Base-by-base conservation (phyloP, 2,888 invertebrate species). In the Drosophila mayaguana region DNA sequence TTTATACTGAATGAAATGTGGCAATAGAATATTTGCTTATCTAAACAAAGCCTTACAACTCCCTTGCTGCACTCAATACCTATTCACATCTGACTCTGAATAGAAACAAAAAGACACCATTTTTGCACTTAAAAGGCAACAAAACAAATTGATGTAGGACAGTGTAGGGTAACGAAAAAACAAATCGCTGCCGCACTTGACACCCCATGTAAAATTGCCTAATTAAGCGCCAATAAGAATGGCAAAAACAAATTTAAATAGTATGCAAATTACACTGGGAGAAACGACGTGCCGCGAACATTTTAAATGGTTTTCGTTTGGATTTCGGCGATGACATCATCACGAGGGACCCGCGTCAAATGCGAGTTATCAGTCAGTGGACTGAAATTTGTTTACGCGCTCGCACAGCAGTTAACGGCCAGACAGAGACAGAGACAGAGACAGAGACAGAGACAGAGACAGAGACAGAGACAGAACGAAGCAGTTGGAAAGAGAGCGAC, bases 271-370 rank as follows among this genome's bases (percentile, higher is more conserved):
- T 73, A 73, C 50, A 54, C 46, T 61, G 45, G 45, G 57, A 45
- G 59, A 55, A 72, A 57, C 48, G 56, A 28, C 34, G 48, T 28
- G 42, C 42, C 32, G 25, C 20, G 16, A 51, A 55, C 61, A 73
- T 73, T 68, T 86, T 76, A 70, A 82, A 80, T 69, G 85, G 59
- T 82, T 82, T 81, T 79, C 80, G 82, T 76, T 87, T 76, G 84
- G 82, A 84, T 78, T 84, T 82, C 32, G 48, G 18, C 7, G 71
- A 78, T 87, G 87, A 87, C 84, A 84, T 87, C 83, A 84, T 81
- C 68, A 63, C 32, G 32, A 11, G 65, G 62, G 64, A 57, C 59
- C 56, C 74, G 84, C 80, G 80, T 83, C 78, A 83, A 83, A 87
- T 81, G 71, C 76, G 71, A 84, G 87, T 84, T 87, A 87, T 82